Conservation (phyloP, 1,140 invertebrate genomes). For the Pollicipes pollicipes region DNA sequence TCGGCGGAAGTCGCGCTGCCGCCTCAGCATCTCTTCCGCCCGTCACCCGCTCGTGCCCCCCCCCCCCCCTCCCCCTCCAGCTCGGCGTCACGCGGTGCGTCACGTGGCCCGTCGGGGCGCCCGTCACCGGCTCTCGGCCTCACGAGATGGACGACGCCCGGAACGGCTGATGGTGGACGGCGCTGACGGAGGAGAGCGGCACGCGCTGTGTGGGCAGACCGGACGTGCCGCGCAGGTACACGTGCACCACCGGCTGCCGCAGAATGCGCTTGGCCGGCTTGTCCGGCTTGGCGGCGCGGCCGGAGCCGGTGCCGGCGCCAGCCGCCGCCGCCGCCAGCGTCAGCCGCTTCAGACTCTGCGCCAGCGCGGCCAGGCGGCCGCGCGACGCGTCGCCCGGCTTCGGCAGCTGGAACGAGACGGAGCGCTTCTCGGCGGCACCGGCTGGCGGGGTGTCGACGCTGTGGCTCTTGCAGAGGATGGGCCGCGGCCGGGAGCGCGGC, state of each 20-base stretch:
- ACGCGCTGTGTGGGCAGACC: constrained; percentile 58
- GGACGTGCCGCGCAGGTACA: constrained; percentile 54
- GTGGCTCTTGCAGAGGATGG: background rate
- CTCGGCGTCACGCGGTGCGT: too few species aligned
- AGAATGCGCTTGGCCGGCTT: constrained; percentile 22
- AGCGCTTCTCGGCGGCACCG: background rate
- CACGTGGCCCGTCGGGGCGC: too few species aligned
- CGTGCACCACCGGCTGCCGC: constrained; percentile 50
- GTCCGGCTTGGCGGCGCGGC: background rate
- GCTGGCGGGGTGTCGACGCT: background rate
- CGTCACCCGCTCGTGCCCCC: too few species aligned
- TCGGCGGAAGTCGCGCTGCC: too few species aligned
- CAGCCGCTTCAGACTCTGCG: background rate
- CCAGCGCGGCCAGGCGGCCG: background rate
- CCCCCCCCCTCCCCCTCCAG: too few species aligned
- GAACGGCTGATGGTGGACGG: background rate
- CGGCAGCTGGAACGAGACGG: background rate
- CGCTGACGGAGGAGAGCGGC: constrained; percentile 24
- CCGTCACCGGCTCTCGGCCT: too few species aligned
- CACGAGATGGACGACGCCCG: background rate
- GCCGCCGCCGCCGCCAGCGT: background rate
- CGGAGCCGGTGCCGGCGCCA: too few species aligned
- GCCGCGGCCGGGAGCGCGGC: background rate
- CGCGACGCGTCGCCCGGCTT: background rate
- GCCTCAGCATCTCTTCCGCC: too few species aligned